phyloP scores from a whole-genome alignment of 2,797 vertebrate genomes.

The Acanthornis magna region DNA sequence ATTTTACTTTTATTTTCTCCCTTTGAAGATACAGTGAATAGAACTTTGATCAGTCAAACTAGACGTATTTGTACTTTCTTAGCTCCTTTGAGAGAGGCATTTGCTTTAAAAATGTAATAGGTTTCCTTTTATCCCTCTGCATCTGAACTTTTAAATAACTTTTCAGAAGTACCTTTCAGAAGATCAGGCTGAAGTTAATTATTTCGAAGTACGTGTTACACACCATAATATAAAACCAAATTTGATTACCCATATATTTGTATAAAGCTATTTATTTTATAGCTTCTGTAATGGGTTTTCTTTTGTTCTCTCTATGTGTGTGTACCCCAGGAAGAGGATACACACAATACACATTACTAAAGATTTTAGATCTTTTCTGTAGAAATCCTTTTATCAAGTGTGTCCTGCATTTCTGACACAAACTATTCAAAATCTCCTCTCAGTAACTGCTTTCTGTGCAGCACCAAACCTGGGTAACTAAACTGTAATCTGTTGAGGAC shows the following conservation, averaged over 20 bases:
- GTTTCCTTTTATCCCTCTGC: neutral
- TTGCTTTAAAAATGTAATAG: neutral
- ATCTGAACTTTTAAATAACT: conserved; percentile 19
- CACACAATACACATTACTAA: neutral
- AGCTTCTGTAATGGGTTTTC: neutral
- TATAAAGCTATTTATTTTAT: neutral
- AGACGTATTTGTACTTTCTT: neutral
- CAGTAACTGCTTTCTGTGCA: neutral
- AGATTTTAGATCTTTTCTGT: neutral
- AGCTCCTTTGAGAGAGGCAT: neutral
- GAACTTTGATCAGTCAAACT: neutral
- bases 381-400: neutral
- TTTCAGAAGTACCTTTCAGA: neutral
- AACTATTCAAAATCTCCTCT: neutral
- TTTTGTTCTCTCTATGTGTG: neutral
- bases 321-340: neutral
- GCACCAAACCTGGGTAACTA: neutral
- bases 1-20: conserved; percentile 15
- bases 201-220: neutral
- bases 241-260: neutral
- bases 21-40: neutral
- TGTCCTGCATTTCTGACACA: neutral
- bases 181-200: neutral
- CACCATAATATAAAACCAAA: neutral
- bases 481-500: neutral